Percentiles rank a stretch among this genome's conserved stretches.
Conservation (phyloP, 2,888 invertebrate species). For the Thereva nobilitata region DNA sequence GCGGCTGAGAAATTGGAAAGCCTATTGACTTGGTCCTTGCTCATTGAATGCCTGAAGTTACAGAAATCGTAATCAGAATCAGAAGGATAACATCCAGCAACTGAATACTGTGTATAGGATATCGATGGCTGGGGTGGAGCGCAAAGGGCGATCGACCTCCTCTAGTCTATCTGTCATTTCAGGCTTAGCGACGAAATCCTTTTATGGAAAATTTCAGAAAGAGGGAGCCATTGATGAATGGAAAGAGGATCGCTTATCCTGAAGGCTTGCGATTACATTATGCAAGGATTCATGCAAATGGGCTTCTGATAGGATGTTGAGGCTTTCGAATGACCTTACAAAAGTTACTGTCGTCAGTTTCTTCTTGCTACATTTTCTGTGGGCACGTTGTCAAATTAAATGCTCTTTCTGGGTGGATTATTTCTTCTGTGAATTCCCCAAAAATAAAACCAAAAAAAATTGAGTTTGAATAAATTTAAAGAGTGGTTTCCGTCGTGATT, state of each 20-base stretch:
- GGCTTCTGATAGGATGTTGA: constrained; percentile 1
- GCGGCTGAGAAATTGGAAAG: constrained; percentile 19
- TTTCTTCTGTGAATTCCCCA: no score
- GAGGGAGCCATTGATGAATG: constrained; percentile 29
- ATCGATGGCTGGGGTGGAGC: not conserved
- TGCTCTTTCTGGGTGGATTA: not conserved
- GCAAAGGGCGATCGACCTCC: no score
- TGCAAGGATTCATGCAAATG: constrained; percentile 19
- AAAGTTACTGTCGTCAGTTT: not conserved
- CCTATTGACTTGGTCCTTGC: constrained; percentile 17
- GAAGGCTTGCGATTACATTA: constrained; percentile 20
- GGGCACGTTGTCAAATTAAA: constrained; percentile 12
- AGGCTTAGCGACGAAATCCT: constrained; percentile 17
- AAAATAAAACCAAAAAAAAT: no score
- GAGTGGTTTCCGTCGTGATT: no score
- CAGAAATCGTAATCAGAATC: not conserved
- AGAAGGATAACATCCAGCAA: not conserved
- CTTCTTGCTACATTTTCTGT: no score
- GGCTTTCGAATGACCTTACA: constrained; percentile 8
- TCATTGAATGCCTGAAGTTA: constrained; percentile 11
- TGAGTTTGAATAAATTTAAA: no score
- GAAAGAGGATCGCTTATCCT: constrained; percentile 6
- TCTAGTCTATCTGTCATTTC: constrained; percentile 5
- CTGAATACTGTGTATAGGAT: not conserved
- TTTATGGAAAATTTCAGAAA: constrained; percentile 24